Evolutionary conservation across 1,140 invertebrate genomes (phyloP), one percentile per base, ranked within the genome.

Genomic region (Megalonaias nervosa): DNA sequence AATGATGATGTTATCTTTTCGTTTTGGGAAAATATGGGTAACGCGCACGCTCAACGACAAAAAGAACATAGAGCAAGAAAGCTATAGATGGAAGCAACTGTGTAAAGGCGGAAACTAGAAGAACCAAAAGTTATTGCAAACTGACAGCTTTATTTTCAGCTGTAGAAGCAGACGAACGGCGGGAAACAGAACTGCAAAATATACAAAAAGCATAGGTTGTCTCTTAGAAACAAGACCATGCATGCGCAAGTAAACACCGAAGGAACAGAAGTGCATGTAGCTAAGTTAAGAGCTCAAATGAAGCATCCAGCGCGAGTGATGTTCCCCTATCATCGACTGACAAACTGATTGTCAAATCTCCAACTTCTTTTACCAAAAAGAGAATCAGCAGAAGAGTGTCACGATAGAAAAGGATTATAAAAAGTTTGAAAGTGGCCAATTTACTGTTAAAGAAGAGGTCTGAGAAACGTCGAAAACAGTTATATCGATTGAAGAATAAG

Each of bases 1-100:
- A 26, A 26, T 2, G 2, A 26, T 26, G 2, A 26, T 26, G 1
- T 26, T 26, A 26, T 26, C 26, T 26, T 26, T 26, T 26, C 2
- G 2, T 26, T 26, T 26, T 68, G 4, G 11, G 26, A 68, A 48
- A 38, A 5, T 19, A 64, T 73, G 71, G 71, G 59, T 15, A 62
- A 73, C 2, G 62, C 12, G 19, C 71, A 73, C 14, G 71, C 71
- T 61, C 59, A 73, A 48, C 60, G 71, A 23, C 71, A 73, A 61
- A 73, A 64, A 71, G 69, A 59, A 19, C 62, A 73, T 38, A 9
- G 60, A 13, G 60, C 57, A 14, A 26, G 71, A 73, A 73, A 73
- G 71, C 71, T 3, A 5, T 4, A 62, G n/a, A 16, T 64, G 59
- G 60, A 12, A 38, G 31, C 62, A 48, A 61, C 62, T 73, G 58